phyloP scores from a whole-genome alignment of 2,797 vertebrate genomes.

The Silurus lanzhouensis region DNA sequence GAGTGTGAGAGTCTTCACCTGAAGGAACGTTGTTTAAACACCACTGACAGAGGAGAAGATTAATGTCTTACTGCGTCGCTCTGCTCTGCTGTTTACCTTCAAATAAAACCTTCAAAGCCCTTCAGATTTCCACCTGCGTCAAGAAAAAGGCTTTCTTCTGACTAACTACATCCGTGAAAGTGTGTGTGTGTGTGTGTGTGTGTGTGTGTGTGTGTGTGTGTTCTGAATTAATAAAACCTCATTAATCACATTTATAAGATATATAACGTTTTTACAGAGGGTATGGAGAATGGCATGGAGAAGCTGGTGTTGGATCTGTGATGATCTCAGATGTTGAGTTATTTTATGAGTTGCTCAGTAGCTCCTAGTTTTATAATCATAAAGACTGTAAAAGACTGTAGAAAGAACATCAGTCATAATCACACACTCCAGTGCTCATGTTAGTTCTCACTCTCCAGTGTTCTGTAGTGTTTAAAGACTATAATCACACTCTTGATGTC shows the following conservation, averaged over 20 bases:
- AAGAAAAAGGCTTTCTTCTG: neutral
- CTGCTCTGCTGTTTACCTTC: neutral
- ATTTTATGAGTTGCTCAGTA: no score
- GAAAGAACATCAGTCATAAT: no score
- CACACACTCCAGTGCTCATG: no score
- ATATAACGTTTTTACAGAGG: neutral
- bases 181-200: neutral
- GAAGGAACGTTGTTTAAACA: constrained; percentile 14
- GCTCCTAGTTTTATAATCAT: no score
- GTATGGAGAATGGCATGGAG: no score
- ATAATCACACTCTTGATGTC: no score
- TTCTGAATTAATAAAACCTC: neutral
- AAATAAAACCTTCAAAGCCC: constrained; percentile 11
- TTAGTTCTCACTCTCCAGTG: no score
- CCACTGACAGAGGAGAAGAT: neutral
- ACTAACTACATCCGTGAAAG: neutral
- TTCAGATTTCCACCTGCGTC: constrained; percentile 3
- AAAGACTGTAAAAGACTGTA: no score
- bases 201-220: neutral
- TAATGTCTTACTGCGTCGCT: neutral
- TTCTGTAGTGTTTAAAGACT: no score
- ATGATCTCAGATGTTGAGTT: no score
- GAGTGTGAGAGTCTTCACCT: neutral
- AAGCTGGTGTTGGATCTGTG: no score
- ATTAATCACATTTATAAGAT: neutral